Evolutionary conservation across 2,797 vertebrate genomes (phyloP).

Genomic region (Leptatherina wallacei): DNA sequence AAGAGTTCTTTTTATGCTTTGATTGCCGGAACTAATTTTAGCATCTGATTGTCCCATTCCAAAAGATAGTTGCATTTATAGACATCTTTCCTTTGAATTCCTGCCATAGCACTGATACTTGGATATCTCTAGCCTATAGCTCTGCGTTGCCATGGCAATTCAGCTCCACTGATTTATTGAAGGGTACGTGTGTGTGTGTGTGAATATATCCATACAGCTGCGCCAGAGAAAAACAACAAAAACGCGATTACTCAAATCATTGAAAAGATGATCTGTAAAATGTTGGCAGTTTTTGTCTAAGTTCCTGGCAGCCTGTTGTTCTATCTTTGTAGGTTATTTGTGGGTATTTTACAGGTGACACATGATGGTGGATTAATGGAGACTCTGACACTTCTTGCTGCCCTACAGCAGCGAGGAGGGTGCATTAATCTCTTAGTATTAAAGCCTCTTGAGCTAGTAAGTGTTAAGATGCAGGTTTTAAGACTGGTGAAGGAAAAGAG

Average conservation of each 20-base stretch:
- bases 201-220: constrained; percentile 33
- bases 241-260: constrained; percentile 51
- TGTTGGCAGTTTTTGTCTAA: constrained; percentile 27
- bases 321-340: constrained; percentile 39
- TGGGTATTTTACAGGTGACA: constrained; percentile 47
- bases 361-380: constrained; percentile 49
- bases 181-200: constrained; percentile 44
- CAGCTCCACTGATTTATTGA: constrained; percentile 49
- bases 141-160: constrained; percentile 76
- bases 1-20: constrained; percentile 15
- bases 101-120: constrained; percentile 56
- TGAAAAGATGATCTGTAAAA: constrained; percentile 48
- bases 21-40: constrained; percentile 14
- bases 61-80: constrained; percentile 46
- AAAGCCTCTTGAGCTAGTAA: constrained; percentile 39
- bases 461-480: constrained; percentile 20
- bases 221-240: constrained; percentile 51
- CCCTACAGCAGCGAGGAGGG: constrained; percentile 30
- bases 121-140: constrained; percentile 58
- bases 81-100: constrained; percentile 48
- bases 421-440: constrained; percentile 44
- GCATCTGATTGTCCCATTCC: constrained; percentile 24
- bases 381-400: constrained; percentile 35
- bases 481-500: no score
- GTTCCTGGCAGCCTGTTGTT: constrained; percentile 21